Percentiles rank a stretch among this genome's conserved stretches.
Evolutionary conservation across 2,888 invertebrate species (phyloP).

Genomic region (Azorinus chamasolen): DNA sequence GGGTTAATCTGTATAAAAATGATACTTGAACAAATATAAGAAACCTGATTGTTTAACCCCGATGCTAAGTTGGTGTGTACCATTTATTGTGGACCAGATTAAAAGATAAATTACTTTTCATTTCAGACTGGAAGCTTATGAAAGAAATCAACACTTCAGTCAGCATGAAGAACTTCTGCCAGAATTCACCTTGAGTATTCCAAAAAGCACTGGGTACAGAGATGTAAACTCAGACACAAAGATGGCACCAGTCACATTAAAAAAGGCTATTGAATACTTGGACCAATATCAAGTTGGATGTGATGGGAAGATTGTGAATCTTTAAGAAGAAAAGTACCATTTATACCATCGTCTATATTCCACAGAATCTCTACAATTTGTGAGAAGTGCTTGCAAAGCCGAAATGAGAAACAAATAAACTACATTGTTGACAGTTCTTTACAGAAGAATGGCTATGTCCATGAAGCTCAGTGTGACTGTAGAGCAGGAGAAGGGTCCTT

Average conservation of each 20-base stretch:
- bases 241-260: conserved; percentile 14
- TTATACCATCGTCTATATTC: neutral
- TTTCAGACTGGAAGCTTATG: conserved; percentile 66
- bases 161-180: conserved; percentile 17
- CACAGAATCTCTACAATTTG: too few relatives aligned
- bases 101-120: too few relatives aligned
- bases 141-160: conserved; percentile 53
- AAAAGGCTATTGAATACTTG: conserved; percentile 16
- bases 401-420: conserved; percentile 29
- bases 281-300: conserved; percentile 20
- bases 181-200: conserved; percentile 37
- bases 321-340: conserved; percentile 48
- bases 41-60: too few relatives aligned
- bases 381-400: conserved; percentile 46
- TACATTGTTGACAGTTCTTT: conserved; percentile 53
- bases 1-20: too few relatives aligned
- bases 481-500: conserved; percentile 66
- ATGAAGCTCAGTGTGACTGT: conserved; percentile 68
- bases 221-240: conserved; percentile 39
- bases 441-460: conserved; percentile 31
- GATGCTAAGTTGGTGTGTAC: too few relatives aligned
- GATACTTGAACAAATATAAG: too few relatives aligned
- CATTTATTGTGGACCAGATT: too few relatives aligned
- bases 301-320: conserved; percentile 15
- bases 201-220: conserved; percentile 15